These are phyloP conservation scores for Marmota flaviventris DNA, from an alignment of 2,113 vertebrate genomes.

Conservation along the genomic window DNA sequence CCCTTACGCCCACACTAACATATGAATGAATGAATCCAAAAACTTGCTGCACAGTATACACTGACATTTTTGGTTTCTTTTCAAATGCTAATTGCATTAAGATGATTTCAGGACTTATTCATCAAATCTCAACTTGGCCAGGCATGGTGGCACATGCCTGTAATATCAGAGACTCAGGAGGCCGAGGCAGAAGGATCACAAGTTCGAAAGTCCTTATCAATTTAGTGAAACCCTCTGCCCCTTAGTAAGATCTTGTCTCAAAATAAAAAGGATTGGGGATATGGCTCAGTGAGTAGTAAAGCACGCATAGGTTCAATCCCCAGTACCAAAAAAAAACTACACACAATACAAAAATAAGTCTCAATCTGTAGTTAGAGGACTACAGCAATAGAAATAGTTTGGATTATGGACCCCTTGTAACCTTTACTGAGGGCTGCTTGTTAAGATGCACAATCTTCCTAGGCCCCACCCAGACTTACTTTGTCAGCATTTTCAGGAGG, in stretches of 20 bases:
- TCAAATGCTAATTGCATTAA: neutral
- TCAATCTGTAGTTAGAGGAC: neutral
- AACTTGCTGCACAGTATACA: no score
- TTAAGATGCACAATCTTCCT: neutral
- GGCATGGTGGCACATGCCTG: no score
- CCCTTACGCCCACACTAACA: fast-evolving
- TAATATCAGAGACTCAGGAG: no score
- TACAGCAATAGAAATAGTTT: neutral
- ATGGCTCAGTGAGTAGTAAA: no score
- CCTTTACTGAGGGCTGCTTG: neutral
- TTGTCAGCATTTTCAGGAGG: neutral
- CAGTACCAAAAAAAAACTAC: no score
- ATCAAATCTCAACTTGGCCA: neutral
- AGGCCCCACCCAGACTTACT: neutral
- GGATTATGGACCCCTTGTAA: neutral
- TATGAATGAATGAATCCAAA: neutral
- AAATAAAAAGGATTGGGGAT: no score
- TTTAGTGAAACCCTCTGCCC: no score
- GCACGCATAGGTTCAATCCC: no score
- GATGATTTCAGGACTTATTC: neutral
- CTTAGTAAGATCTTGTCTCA: no score
- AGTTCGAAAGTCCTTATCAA: no score
- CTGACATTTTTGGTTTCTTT: neutral
- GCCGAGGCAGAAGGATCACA: no score
- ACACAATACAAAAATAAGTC: neutral